Conservation (phyloP, 1,140 invertebrate genomes). For the Meloidogyne exigua region DNA sequence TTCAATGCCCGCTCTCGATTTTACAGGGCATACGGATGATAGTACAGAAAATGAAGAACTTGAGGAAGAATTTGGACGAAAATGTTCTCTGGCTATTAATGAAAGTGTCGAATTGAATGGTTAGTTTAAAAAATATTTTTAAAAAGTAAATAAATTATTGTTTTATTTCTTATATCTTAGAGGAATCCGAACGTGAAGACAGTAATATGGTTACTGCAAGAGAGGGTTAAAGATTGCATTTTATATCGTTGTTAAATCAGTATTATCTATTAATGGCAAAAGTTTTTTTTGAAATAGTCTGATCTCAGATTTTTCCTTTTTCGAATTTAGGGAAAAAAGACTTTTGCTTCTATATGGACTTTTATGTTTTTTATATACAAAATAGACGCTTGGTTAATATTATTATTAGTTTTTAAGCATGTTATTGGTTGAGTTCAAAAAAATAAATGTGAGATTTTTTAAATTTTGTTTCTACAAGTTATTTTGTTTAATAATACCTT, state of each 20-base stretch:
- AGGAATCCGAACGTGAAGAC: background rate
- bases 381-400: background rate
- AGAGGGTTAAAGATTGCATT: background rate
- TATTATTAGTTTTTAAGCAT: background rate
- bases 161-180: background rate
- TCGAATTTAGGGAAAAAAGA: too few species aligned
- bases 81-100: background rate
- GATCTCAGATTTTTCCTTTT: too few species aligned
- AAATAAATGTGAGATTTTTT: slow-evolving; percentile 10
- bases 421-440: slow-evolving; percentile 3
- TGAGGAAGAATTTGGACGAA: slow-evolving; percentile 12
- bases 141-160: background rate
- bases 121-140: background rate
- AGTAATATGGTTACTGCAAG: slow-evolving; percentile 1
- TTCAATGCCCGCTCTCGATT: background rate
- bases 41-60: slow-evolving; percentile 23
- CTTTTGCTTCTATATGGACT: background rate
- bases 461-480: background rate
- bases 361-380: background rate
- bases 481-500: background rate
- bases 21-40: slow-evolving; percentile 16
- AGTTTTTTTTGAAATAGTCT: too few species aligned
- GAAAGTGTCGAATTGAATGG: background rate
- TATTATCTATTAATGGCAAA: too few species aligned
- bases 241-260: too few species aligned